phyloP scores from a whole-genome alignment of 2,888 invertebrate genomes.

The Cosmopolites sordidus region DNA sequence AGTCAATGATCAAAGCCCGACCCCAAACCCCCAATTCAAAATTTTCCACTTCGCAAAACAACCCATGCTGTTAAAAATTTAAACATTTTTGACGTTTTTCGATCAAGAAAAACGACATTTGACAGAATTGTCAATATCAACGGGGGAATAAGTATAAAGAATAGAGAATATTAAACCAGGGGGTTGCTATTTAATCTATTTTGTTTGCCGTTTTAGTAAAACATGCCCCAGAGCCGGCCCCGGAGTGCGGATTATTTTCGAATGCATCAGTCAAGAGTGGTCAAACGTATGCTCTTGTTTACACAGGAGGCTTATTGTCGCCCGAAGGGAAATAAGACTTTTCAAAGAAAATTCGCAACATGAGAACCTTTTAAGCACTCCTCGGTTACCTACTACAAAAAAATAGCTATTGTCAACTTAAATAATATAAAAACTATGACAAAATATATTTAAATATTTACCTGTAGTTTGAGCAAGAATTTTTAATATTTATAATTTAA shows the following conservation, averaged over 20 bases:
- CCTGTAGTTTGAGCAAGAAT: too few species aligned
- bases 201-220: constrained; percentile 11
- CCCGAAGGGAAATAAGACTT: constrained; percentile 3
- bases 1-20: constrained; percentile 9
- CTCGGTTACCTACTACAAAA: too few species aligned
- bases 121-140: too few species aligned
- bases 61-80: background rate
- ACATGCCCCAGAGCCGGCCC: constrained; percentile 6
- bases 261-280: constrained; percentile 12
- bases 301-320: constrained; percentile 4
- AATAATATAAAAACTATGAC: too few species aligned
- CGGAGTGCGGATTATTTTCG: constrained; percentile 11
- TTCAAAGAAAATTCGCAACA: background rate
- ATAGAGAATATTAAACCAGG: too few species aligned
- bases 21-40: background rate
- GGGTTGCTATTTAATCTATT: background rate
- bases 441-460: too few species aligned
- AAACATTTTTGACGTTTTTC: too few species aligned
- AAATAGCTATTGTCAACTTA: too few species aligned
- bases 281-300: constrained; percentile 15
- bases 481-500: too few species aligned
- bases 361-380: too few species aligned
- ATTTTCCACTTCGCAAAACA: background rate
- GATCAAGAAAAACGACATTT: too few species aligned
- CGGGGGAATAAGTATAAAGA: too few species aligned